phyloP scores from a whole-genome alignment of 53 echinoderm and acorn worm species.

The Hippasteria phrygiana region DNA sequence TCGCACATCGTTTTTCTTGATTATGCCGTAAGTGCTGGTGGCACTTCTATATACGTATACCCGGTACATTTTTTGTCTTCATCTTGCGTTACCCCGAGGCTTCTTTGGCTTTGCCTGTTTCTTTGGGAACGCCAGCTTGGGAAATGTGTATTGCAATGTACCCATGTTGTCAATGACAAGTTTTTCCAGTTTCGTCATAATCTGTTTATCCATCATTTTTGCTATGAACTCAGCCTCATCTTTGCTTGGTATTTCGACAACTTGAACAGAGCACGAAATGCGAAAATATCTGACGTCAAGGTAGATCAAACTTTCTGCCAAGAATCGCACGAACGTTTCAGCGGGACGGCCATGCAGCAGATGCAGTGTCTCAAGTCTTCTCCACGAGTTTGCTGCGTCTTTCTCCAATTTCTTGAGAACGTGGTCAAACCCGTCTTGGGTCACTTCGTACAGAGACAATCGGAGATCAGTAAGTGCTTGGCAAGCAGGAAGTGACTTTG shows the following conservation, averaged over 20 bases:
- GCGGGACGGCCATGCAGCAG: slow-evolving; percentile 20
- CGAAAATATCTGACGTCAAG: neutral
- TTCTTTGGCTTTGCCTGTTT: neutral
- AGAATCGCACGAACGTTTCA: neutral
- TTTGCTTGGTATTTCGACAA: neutral
- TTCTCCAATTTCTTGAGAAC: neutral
- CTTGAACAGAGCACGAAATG: neutral
- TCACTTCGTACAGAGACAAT: slow-evolving; percentile 39
- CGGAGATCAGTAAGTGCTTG: slow-evolving; percentile 9
- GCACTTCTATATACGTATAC: too few species aligned
- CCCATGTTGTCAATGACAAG: neutral
- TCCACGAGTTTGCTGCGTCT: neutral
- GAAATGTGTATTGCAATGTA: neutral
- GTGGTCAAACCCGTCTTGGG: neutral
- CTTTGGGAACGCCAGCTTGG: neutral
- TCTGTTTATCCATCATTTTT: neutral
- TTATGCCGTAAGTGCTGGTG: too few species aligned
- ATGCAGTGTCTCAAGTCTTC: slow-evolving; percentile 19
- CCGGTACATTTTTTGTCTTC: too few species aligned
- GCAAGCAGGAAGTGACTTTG: neutral
- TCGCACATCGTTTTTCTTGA: too few species aligned
- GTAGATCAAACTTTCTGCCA: neutral
- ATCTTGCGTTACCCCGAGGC: too few species aligned
- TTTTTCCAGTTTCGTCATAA: neutral
- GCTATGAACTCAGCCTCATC: neutral